Conservation (phyloP, 2,888 invertebrate species). For the Pyrgus malvae region DNA sequence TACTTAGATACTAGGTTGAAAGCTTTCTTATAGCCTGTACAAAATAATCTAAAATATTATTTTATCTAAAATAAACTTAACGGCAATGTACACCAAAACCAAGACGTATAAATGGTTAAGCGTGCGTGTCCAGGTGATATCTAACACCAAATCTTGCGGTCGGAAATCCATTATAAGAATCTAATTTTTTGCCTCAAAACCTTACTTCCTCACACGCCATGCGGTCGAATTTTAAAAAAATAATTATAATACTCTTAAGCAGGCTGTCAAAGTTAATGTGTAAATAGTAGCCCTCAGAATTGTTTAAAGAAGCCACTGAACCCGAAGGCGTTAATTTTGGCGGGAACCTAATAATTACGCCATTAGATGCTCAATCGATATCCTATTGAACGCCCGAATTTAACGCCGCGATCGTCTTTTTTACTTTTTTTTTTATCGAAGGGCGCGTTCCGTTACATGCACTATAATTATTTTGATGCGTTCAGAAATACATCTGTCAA, state of each 20-base stretch:
- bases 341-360: slow-evolving; percentile 71
- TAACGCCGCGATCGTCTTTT: slow-evolving; percentile 50
- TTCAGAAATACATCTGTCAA: slow-evolving; percentile 60
- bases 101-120: slow-evolving; percentile 22
- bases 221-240: slow-evolving; percentile 61
- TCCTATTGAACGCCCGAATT: slow-evolving; percentile 64
- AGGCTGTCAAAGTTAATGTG: slow-evolving; percentile 78
- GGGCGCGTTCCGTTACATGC: slow-evolving; percentile 47
- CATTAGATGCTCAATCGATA: slow-evolving; percentile 77
- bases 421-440: slow-evolving; percentile 43
- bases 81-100: slow-evolving; percentile 2
- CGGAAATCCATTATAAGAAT: slow-evolving; percentile 65
- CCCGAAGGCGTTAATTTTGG: slow-evolving; percentile 73
- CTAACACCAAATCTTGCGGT: slow-evolving; percentile 30
- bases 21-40: too few species aligned
- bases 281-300: slow-evolving; percentile 71
- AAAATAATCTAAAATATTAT: too few species aligned
- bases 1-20: too few species aligned
- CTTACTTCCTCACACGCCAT: slow-evolving; percentile 57
- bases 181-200: slow-evolving; percentile 53
- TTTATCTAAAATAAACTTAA: too few species aligned
- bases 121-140: slow-evolving; percentile 23
- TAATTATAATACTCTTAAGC: slow-evolving; percentile 75
- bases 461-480: slow-evolving; percentile 65
- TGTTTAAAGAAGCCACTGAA: slow-evolving; percentile 54